phyloP scores from a whole-genome alignment of 2,113 vertebrate genomes.

The Cheilinus undulatus region DNA sequence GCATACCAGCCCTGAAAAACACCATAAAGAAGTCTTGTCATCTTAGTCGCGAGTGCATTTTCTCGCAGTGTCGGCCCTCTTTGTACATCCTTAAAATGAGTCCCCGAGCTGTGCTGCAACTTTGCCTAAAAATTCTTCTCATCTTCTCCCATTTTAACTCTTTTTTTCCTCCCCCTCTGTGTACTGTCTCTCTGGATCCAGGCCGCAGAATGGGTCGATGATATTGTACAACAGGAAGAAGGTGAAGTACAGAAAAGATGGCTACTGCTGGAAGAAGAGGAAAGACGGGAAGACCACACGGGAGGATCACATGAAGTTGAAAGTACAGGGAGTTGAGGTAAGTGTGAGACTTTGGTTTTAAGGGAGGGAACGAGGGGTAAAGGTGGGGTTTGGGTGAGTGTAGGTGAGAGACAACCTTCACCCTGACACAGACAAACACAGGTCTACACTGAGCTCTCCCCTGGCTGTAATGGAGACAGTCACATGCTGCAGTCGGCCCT shows the following conservation, averaged over 20 bases:
- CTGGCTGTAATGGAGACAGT: slow-evolving; percentile 76
- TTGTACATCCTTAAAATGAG: slow-evolving; percentile 77
- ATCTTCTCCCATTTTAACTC: slow-evolving; percentile 40
- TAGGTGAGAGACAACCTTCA: slow-evolving; percentile 48
- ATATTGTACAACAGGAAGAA: slow-evolving; percentile 99
- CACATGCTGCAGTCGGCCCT: slow-evolving; percentile 67
- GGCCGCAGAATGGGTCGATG: slow-evolving; percentile 99
- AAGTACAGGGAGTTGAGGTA: slow-evolving; percentile 99
- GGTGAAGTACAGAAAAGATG: slow-evolving; percentile 99
- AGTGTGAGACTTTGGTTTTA: slow-evolving; percentile 70
- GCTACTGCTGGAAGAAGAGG: slow-evolving; percentile 99
- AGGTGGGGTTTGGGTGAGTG: not conserved
- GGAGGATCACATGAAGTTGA: slow-evolving; percentile 99
- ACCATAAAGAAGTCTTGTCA: slow-evolving; percentile 78
- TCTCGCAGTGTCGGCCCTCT: slow-evolving; percentile 67
- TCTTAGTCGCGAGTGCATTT: slow-evolving; percentile 77
- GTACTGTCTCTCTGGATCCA: slow-evolving; percentile 77
- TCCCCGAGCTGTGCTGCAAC: slow-evolving; percentile 71
- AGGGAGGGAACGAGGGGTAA: slow-evolving; percentile 4
- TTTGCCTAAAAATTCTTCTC: slow-evolving; percentile 75
- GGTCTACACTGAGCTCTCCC: slow-evolving; percentile 66
- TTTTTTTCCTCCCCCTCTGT: slow-evolving; percentile 50
- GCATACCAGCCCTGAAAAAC: slow-evolving; percentile 73
- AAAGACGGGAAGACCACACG: slow-evolving; percentile 99
- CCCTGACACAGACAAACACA: slow-evolving; percentile 71